These are phyloP conservation scores for Melanostigma gelatinosum DNA, from an alignment of 2,113 vertebrate species.

Conservation along the genomic window DNA sequence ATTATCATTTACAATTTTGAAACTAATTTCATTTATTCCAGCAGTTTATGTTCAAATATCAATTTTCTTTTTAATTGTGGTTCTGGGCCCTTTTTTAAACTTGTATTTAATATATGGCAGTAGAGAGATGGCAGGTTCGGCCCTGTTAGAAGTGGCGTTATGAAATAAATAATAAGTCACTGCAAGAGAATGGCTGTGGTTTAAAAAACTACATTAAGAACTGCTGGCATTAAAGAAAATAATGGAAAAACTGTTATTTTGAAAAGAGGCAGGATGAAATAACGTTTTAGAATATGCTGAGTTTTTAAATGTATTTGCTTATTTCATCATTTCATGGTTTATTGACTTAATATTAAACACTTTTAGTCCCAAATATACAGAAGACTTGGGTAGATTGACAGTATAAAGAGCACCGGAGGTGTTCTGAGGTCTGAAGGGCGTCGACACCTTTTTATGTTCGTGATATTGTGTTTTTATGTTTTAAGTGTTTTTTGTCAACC, in stretches of 20 bases:
- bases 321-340: not conserved
- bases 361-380: not conserved
- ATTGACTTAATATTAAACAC: not conserved
- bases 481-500: constrained; percentile 10
- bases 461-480: not conserved
- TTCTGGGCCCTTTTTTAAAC: not conserved
- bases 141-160: not conserved
- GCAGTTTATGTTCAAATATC: not conserved
- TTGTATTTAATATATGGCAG: not conserved
- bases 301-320: not conserved
- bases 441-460: not conserved
- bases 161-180: not conserved
- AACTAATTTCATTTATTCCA: not conserved
- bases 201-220: no score
- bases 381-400: not conserved
- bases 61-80: not conserved
- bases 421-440: not conserved
- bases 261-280: not conserved
- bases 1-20: not conserved
- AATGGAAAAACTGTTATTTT: not conserved
- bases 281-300: not conserved
- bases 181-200: not conserved
- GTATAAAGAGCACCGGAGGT: not conserved
- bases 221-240: no score
- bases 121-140: not conserved